Conservation (phyloP, 2,113 vertebrate genomes). For the Syngnathoides biaculeatus region DNA sequence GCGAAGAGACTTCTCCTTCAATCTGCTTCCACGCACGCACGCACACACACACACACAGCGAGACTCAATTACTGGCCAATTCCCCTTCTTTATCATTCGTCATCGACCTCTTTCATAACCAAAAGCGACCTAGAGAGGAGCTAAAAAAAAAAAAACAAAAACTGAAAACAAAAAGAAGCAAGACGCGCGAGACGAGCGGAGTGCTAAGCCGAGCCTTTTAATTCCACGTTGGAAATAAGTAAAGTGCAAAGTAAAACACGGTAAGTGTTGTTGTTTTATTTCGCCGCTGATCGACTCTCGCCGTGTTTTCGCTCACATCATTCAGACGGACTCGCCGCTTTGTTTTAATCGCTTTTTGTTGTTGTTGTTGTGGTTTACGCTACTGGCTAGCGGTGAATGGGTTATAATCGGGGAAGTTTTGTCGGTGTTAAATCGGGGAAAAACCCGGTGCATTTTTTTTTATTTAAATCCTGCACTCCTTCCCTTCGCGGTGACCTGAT, state of each 20-base stretch:
- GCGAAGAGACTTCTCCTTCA: constrained; percentile 85
- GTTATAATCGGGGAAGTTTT: constrained; percentile 46
- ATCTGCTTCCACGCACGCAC: constrained; percentile 82
- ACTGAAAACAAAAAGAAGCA: constrained; percentile 62
- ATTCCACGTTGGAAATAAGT: constrained; percentile 71
- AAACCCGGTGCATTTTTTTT: constrained; percentile 55
- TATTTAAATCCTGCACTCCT: constrained; percentile 11
- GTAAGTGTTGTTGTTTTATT: constrained; percentile 67
- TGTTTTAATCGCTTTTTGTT: not conserved
- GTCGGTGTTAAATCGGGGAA: constrained; percentile 25
- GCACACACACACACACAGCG: constrained; percentile 67
- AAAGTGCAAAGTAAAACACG: constrained; percentile 75
- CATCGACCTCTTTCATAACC: constrained; percentile 73
- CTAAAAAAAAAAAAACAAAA: too few relatives aligned
- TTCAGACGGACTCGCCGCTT: not conserved
- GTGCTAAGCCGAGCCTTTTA: constrained; percentile 65
- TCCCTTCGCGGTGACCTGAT: constrained; percentile 61
- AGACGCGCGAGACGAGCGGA: constrained; percentile 46
- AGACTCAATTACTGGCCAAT: constrained; percentile 78
- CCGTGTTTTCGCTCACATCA: constrained; percentile 19
- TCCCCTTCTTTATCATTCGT: constrained; percentile 79
- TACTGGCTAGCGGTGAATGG: constrained; percentile 38
- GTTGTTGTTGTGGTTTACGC: constrained; percentile 35
- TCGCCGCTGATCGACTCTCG: not conserved
- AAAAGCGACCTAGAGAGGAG: constrained; percentile 54